phyloP scores from a whole-genome alignment of 2,797 vertebrate species.

The Hippocampus kuda region DNA sequence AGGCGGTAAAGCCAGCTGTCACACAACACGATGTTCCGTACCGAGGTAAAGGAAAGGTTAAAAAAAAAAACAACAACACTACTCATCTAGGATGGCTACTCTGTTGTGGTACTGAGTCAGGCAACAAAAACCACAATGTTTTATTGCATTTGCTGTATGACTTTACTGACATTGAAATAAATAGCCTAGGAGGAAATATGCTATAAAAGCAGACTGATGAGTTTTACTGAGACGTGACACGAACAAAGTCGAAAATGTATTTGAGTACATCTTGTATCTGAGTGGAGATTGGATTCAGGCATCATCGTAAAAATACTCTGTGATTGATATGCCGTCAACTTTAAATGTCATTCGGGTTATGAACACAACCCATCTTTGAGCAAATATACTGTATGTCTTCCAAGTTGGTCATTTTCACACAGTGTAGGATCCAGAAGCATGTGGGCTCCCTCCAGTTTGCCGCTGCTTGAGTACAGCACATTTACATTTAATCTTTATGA shows the following conservation, averaged over 20 bases:
- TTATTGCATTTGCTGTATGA: background rate
- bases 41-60: background rate
- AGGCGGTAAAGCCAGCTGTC: background rate
- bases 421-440: background rate
- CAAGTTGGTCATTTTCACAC: background rate
- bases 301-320: background rate
- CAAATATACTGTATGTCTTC: background rate
- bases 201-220: background rate
- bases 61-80: background rate
- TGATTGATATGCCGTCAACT: background rate
- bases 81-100: background rate
- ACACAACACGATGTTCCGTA: background rate
- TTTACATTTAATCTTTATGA: background rate
- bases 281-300: background rate
- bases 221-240: background rate
- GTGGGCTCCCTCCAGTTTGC: background rate
- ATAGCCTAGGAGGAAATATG: background rate
- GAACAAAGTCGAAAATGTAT: background rate
- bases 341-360: background rate
- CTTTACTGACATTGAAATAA: constrained; percentile 2
- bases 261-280: background rate
- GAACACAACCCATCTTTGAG: background rate
- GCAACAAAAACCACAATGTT: background rate
- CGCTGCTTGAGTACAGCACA: background rate
- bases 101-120: background rate